These are phyloP conservation scores for Butorides virescens DNA, from an alignment of 2,113 vertebrate genomes.

Conservation along the genomic window DNA sequence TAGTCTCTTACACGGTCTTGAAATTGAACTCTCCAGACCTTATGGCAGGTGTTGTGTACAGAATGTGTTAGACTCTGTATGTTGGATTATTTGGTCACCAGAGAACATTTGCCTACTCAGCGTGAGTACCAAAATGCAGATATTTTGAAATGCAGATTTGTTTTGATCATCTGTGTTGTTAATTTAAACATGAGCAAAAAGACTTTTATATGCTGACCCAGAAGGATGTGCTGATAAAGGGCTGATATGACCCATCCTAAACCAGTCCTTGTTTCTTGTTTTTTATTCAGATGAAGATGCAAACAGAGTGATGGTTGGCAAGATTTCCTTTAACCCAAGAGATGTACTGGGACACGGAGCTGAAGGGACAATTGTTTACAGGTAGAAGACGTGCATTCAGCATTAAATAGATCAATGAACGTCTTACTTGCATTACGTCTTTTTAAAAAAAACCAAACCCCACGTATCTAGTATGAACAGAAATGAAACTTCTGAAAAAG, in stretches of 20 bases:
- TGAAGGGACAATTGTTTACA: slow-evolving; percentile 97
- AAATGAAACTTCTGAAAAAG: not conserved
- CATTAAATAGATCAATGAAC: not conserved
- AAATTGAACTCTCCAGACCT: not conserved
- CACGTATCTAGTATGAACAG: not conserved
- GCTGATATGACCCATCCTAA: not conserved
- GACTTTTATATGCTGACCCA: no score
- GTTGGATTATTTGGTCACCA: not conserved
- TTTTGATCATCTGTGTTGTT: not conserved
- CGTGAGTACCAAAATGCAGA: not conserved
- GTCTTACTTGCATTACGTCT: not conserved
- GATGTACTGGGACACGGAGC: slow-evolving; percentile 93
- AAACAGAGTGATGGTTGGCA: slow-evolving; percentile 84
- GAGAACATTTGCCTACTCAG: not conserved
- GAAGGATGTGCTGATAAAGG: not conserved
- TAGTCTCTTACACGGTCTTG: not conserved
- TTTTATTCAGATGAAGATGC: slow-evolving; percentile 80
- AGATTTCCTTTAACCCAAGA: slow-evolving; percentile 90
- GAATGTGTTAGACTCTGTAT: not conserved
- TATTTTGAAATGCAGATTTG: not conserved
- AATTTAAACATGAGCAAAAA: not conserved
- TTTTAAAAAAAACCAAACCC: not conserved
- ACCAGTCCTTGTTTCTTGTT: not conserved
- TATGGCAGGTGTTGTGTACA: not conserved
- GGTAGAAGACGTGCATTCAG: slow-evolving; percentile 65